These are phyloP conservation scores for Cerastoderma edule DNA, from an alignment of 2,888 invertebrate species.

Conservation along the genomic window DNA sequence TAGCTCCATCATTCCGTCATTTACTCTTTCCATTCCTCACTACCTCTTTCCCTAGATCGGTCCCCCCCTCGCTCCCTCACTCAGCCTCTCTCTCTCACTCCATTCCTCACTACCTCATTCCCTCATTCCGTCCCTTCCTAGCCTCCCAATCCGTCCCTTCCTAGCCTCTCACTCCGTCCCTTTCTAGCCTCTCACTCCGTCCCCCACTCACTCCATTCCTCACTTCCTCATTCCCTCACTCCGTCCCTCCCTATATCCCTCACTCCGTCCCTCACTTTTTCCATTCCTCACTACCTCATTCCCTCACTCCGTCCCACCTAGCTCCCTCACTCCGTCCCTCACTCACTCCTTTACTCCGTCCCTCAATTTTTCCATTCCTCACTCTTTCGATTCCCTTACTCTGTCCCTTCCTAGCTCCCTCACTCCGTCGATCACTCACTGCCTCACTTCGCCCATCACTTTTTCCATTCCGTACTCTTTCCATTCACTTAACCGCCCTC, in stretches of 20 bases:
- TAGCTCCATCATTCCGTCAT: too few relatives aligned
- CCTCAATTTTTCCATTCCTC: neutral
- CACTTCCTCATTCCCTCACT: neutral
- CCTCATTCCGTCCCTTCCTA: too few relatives aligned
- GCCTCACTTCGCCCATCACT: neutral
- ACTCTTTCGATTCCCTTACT: neutral
- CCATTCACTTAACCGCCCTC: neutral
- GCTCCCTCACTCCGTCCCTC: neutral
- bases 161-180: too few relatives aligned
- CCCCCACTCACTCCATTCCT: neutral
- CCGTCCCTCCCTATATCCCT: too few relatives aligned
- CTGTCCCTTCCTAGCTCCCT: neutral
- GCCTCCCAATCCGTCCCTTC: too few relatives aligned
- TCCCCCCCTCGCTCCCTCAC: too few relatives aligned
- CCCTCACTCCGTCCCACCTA: neutral
- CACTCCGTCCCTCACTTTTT: too few relatives aligned
- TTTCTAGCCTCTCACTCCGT: neutral
- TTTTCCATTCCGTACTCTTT: neutral
- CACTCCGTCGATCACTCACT: neutral
- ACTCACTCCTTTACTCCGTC: neutral
- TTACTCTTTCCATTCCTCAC: too few relatives aligned
- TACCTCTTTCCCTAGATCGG: too few relatives aligned
- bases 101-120: too few relatives aligned
- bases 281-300: too few relatives aligned
- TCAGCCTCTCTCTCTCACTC: too few relatives aligned